Base-by-base conservation (phyloP, 2,888 invertebrate genomes). In the Tipula unca region DNA sequence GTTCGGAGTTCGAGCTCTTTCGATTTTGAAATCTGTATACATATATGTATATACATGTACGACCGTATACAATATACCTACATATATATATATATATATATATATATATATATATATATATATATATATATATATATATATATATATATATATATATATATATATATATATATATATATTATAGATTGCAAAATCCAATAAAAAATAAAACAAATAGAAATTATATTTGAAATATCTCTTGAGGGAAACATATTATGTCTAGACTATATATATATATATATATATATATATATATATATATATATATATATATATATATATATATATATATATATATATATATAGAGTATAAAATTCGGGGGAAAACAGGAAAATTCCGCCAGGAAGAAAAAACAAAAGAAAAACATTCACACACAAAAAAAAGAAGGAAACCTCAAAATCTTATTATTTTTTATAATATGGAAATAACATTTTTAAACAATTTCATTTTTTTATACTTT, bases 161-260 rank as follows among this genome's bases (percentile, higher is more conserved):
- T 42, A 54, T 54, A 10, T 69, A 25, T 25, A 69, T 6, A 25
- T 69, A 25, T 69, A 69, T 69, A 69, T 10, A 25, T 69, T 10
- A 25, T 69, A 69, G 25, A 25, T 69, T 25, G 69, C 1, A 17
- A 69, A 69, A 69, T 69, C 25, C 25, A 69, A 48, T 48, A 48
- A 48, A 48, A 48, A 48, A 48, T 17, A 48, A 48, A 13, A 69
- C 25, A 69, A 20, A 69, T 69, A 20, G 25, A 69, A 69, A 69
- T 69, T 69, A 69, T 17, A 69, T 69, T 69, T 69, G 69, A 69
- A 69, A 69, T 69, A 69, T 69, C 69, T 69, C 69, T 69, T 69
- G 69, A 69, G 69, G 69, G 69, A 69, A 69, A 69, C 69, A 25
- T 25, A 69, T 69, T 69, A 69, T 69, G 69, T 69, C 69, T 69